Base-by-base conservation (phyloP, 2,888 invertebrate species). In the Ichneumoninae sp. region DNA sequence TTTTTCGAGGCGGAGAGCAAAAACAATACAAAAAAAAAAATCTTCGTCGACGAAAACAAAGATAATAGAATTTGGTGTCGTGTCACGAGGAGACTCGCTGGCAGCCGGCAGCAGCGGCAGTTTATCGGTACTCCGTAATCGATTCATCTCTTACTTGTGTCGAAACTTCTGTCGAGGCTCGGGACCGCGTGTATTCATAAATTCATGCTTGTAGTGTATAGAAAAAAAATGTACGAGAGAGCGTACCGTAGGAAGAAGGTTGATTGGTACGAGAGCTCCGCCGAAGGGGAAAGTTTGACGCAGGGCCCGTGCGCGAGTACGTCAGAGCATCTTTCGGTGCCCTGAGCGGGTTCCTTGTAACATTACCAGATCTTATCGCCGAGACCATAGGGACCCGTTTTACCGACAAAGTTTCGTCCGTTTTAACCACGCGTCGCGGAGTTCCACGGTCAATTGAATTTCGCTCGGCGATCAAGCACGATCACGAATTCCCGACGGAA, bases 301-400 rank as follows among this genome's bases (percentile, higher is more conserved):
- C 86, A 71, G 84, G 80, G 57, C 68, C 72, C 30, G 30, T 60
- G 47, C 82, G 60, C 30, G 74, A 81, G 83, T 85, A 82, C 70
- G 76, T 77, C 71, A 62, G 60, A 75, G 47, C 57, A 54, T 57
- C 36, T 19, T 22, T 36, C 22, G 13, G 36, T 79, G 40, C n/a
- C 66, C 71, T 54, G 80, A 13, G 68, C 40, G 40, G 66, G 57
- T 62, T 36, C 33, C 62, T 68, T 82, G 83, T 81, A 47, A 87
- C 85, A 89, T 88, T 88, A 86, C 76, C 83, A 47, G 89, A 89
- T 89, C 86, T 89, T 89, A 89, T 89, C 89, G 77, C 4, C 30
- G 62, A 26, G 44, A 19, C 36, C 54, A 26, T 36, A 57, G 57
- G n/a, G 19, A 16, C 10, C 54, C 40, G 47, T 7, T 57, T 30